A percentile compares a stretch with the other conserved stretches of the same genome.
Evolutionary conservation across 1,140 invertebrate genomes (phyloP).

Genomic region (silkworm (Bombyx mori)): DNA sequence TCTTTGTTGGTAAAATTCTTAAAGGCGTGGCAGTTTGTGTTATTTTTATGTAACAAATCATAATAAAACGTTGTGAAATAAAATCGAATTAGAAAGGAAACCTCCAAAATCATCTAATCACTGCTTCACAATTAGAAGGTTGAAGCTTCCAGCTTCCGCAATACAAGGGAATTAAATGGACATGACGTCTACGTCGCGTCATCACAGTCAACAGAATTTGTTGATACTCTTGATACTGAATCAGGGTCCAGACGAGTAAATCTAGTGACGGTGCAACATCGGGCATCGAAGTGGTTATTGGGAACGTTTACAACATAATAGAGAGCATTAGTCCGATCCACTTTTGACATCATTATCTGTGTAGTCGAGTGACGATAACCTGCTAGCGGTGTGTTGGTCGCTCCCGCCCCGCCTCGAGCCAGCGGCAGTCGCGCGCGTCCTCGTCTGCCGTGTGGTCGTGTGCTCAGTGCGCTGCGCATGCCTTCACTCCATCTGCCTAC

Average conservation of each 20-base stretch:
- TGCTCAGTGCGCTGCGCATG: conserved; percentile 13
- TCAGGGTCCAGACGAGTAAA: conserved; percentile 2
- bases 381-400: conserved; percentile 42
- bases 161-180: too few relatives aligned
- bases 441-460: conserved; percentile 36
- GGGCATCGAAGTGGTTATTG: conserved; percentile 25
- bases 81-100: too few relatives aligned
- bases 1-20: conserved; percentile 46
- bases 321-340: conserved; percentile 67
- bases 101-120: too few relatives aligned
- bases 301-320: conserved; percentile 63
- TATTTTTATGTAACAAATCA: too few relatives aligned
- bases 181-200: too few relatives aligned
- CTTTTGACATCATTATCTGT: conserved; percentile 71
- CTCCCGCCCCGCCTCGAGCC: conserved; percentile 44
- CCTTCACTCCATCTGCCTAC: conserved; percentile 16
- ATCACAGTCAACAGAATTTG: too few relatives aligned
- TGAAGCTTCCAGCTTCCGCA: too few relatives aligned
- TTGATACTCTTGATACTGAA: too few relatives aligned
- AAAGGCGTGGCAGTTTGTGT: conserved; percentile 20
- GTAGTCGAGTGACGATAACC: conserved; percentile 63
- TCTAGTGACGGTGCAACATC: background rate
- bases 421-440: conserved; percentile 52
- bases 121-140: too few relatives aligned
- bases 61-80: too few relatives aligned